Evolutionary conservation across 2,797 vertebrate genomes (phyloP), one percentile per base, ranked within the genome.

Genomic region (Sebastes kiyomatsui): DNA sequence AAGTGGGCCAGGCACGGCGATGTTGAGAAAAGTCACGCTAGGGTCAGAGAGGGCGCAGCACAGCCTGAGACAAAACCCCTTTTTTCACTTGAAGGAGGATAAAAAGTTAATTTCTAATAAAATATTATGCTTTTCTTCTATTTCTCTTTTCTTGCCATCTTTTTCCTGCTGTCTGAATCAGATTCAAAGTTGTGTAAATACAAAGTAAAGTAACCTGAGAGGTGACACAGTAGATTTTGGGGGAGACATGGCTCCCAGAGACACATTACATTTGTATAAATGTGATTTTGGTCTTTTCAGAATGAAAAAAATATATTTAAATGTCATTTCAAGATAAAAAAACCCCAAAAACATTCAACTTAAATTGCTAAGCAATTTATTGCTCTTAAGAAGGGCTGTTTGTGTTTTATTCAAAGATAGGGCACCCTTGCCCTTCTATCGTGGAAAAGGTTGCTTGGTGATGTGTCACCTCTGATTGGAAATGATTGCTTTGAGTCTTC

Each of bases 1-100:
- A 93, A 89, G 87, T 85, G 82, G 85, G 76, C 77, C 77, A 73
- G 83, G 85, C 80, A 64, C 14, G 27, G 72, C 60, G 65, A 79
- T 72, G 76, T 78, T 68, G 68, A 83, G 86, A 81, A 80, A 52
- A 88, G 80, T 87, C 73, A 70, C 12, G 65, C 74, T 78, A 13
- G 72, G 82, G 85, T 93, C 86, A 88, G 33, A 67, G 67, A 88
- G 81, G 79, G 54, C 55, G 30, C 65, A 18, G 55, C 38, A 64
- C 3, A 67, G 83, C 22, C 68, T 0, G 2, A 90, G 77, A 87
- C 77, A 76, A 87, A 80, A 75, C 55, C 33, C 38, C n/a, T 23
- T 78, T 84, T 75, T 84, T 58, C 25, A 25, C 20, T 66, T 8
- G 14, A 67, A 11, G 9, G 13, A 13, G 76, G 42, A 35, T 25